Evolutionary conservation across 2,113 vertebrate genomes (phyloP), one percentile per base, ranked within the genome.

Genomic region (Lepidothrix coronata): DNA sequence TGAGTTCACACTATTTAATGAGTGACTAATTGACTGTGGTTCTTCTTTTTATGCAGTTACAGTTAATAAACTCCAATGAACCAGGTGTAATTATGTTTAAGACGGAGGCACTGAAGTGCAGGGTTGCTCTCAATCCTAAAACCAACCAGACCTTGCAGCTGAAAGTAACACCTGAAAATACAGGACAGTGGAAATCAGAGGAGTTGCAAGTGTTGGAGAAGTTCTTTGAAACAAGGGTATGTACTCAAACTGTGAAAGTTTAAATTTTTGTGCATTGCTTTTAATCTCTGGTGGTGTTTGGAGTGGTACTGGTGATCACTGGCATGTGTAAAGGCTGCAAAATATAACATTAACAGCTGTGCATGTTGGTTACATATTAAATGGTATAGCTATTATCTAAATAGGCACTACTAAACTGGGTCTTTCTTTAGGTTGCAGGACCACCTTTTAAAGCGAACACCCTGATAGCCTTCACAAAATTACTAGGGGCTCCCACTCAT

Each of bases 71-170:
- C 97, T 99, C 99, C 80, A 99, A 99, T 46, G 99, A 99, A 97
- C 99, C 99, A 4, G 99, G 99, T 31, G 99, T 99, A 39, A 99
- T 99, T 95, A 99, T 99, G 99, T 99, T 99, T 97, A 99, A 99
- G 96, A 99, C 99, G 0, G 99, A 99, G 54, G 99, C 99, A 51
- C 97, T 99, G 81, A 99, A 99, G 96, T 99, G 99, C 93, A 98
- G 99, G 62, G 99, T 99, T 90, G 99, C 99, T 83, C 98, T 99
- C 82, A 99, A 99, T 98, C 99, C 99, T 86, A 99, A 99, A 98
- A 99, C 99, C 92, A 99, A 99, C 95, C 99, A 99, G 97, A 99
- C 99, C 5, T 98, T 99, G 97, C 99, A 99, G 96, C 98, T 99
- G 62, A 99, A 99, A 98, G 99, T 99, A 94, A 99, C 99, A 68